Base-by-base conservation (phyloP, 64 coral and sea anemone species). In the Trachythela sp. region DNA sequence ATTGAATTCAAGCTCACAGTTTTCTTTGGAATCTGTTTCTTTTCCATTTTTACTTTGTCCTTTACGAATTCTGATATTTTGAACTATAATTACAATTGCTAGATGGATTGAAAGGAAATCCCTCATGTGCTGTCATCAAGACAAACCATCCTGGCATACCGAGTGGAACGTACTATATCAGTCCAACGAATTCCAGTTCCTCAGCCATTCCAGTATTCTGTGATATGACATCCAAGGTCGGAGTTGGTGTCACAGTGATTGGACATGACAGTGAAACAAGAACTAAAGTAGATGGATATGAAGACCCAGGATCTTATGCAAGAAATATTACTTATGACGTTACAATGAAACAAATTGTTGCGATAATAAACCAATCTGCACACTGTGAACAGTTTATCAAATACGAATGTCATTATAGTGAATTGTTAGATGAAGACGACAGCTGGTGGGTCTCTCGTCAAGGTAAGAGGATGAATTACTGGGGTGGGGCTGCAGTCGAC, bases 361-460 rank as follows among this genome's bases (percentile, higher is more conserved):
- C 75, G 4, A 15, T 80, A 5, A 80, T 39, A 80, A 80, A 39
- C 2, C 33, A 37, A 15, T 80, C 75, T 5, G 15, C 20, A 35
- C 15, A 80, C 9, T 80, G 75, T 18, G 75, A 80, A 30, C 86
- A 88, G 56, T 88, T 88, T 41, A 88, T 88, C 31, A 64, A 88
- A 36, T 88, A 50, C 38, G 86, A 88, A 51, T 88, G 86, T 33
- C 22, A 39, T n/a, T 36, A 27, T 38, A 2, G 26, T 10, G 20
- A 9, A 13, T 15, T 88, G 18, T 39, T 80, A 9, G 2, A 80
- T 17, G n/a, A 13, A 34, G 32, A 60, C 35, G 4, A 39, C 20
- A 52, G 43, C 0, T 88, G 86, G 51, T 88, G 86, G 86, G 86
- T 68, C 20, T 88, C 86, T 33, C 86, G 86, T 39, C 52, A 70